phyloP scores from a whole-genome alignment of 2,113 vertebrate species.

The Grantiella picta region DNA sequence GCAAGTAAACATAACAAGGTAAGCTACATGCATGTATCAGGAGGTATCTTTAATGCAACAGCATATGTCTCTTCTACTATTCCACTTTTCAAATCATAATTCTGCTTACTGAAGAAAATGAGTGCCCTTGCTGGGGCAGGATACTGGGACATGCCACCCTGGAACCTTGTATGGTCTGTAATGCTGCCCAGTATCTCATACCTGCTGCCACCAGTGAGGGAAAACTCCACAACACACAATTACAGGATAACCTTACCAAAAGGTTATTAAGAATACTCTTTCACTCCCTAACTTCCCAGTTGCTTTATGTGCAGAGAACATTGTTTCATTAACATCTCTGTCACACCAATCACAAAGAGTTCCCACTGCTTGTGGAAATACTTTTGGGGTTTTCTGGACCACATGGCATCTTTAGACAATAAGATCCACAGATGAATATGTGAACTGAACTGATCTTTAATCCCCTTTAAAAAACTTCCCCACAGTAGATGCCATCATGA shows the following conservation, averaged over 20 bases:
- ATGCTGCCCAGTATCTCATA: not conserved
- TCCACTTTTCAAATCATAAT: not conserved
- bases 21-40: not conserved
- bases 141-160: not conserved
- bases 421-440: not conserved
- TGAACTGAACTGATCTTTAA: not conserved
- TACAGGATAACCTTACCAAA: not conserved
- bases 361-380: not conserved
- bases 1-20: not conserved
- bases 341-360: not conserved
- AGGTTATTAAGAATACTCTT: not conserved
- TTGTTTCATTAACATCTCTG: not conserved
- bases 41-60: not conserved
- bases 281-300: not conserved
- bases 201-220: not conserved
- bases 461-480: not conserved
- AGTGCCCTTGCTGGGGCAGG: not conserved
- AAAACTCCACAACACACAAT: not conserved
- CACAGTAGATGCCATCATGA: not conserved
- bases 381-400: not conserved
- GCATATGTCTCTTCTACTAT: not conserved
- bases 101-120: not conserved
- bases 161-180: rapidly evolving
- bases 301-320: not conserved
- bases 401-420: not conserved